Evolutionary conservation across 2,888 invertebrate species (phyloP).

Genomic region (Scaptomyza reducta): DNA sequence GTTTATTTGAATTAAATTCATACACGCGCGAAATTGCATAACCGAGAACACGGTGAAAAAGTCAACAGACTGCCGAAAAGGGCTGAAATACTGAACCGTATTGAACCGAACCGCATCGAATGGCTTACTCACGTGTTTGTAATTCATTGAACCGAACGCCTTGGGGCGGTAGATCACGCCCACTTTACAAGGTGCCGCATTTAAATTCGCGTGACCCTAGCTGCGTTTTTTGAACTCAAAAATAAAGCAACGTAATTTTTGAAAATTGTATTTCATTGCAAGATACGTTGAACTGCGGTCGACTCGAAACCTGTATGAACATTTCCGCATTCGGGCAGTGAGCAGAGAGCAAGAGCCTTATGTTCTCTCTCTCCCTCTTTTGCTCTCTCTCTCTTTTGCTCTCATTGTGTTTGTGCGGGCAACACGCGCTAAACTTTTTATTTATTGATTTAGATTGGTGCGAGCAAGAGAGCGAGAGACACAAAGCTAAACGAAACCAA

Average conservation of each 20-base stretch:
- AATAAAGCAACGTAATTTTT: conserved; percentile 15
- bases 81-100: conserved; percentile 1
- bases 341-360: conserved; percentile 12
- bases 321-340: conserved; percentile 68
- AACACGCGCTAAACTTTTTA: conserved; percentile 67
- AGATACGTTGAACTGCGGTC: conserved; percentile 70
- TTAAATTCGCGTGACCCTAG: conserved; percentile 66
- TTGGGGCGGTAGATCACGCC: conserved; percentile 57
- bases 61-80: conserved; percentile 24
- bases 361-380: conserved; percentile 17
- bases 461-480: conserved; percentile 37
- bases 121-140: conserved; percentile 17
- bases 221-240: conserved; percentile 75
- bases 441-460: conserved; percentile 67
- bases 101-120: conserved; percentile 8
- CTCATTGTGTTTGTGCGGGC: conserved; percentile 19
- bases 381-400: conserved; percentile 14
- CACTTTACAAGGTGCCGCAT: conserved; percentile 60
- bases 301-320: conserved; percentile 70
- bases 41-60: conserved; percentile 7
- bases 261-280: conserved; percentile 65
- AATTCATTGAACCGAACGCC: conserved; percentile 21
- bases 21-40: conserved; percentile 40
- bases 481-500: conserved; percentile 7
- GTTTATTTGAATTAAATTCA: conserved; percentile 44